These are phyloP conservation scores for Tapirus indicus DNA, from an alignment of 2,797 vertebrate genomes.

Conservation along the genomic window DNA sequence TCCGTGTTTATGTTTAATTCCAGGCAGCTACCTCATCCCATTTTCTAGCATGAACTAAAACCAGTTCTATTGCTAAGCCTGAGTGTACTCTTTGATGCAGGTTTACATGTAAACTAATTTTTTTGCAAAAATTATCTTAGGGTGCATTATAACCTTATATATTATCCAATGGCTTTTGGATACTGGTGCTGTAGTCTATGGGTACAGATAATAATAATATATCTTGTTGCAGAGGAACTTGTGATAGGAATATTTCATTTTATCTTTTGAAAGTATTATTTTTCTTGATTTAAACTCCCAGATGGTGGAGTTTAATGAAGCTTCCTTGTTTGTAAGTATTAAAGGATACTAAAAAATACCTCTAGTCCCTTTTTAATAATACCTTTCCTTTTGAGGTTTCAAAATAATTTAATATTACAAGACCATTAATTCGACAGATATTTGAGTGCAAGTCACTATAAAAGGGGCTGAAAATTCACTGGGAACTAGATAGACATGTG, in stretches of 20 bases:
- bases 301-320: conserved; percentile 42
- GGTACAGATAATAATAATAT: background rate
- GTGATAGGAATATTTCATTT: conserved; percentile 43
- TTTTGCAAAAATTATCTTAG: conserved; percentile 40
- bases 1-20: conserved; percentile 13
- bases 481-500: background rate
- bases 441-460: background rate
- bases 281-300: conserved; percentile 36
- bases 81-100: conserved; percentile 2
- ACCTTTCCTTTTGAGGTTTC: conserved; percentile 40
- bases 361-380: conserved; percentile 37
- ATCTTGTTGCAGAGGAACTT: conserved; percentile 23
- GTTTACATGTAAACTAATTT: conserved; percentile 10
- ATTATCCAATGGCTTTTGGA: conserved; percentile 21
- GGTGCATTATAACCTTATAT: background rate
- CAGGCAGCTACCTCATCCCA: background rate
- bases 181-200: background rate
- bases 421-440: conserved; percentile 35
- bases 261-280: conserved; percentile 46
- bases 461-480: background rate
- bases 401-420: conserved; percentile 43
- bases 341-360: conserved; percentile 1
- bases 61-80: background rate
- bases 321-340: conserved; percentile 55
- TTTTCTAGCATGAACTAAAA: background rate